Conservation (phyloP, 23 tunicate species). For the Halocynthia roretzi region DNA sequence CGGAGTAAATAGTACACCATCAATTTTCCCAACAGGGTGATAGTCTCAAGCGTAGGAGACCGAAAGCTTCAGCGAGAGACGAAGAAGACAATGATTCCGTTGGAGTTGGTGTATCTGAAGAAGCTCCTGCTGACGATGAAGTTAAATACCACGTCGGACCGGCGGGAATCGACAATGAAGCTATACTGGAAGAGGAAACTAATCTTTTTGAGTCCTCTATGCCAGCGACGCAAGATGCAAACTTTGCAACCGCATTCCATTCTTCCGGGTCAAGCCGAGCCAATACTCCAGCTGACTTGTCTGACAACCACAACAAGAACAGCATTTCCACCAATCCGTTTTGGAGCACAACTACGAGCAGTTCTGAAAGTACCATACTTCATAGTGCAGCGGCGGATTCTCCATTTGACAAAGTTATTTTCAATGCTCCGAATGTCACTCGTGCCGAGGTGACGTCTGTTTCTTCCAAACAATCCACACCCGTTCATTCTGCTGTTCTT, state of each 20-base stretch:
- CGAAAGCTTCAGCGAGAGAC: slow-evolving; percentile 20
- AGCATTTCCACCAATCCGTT: slow-evolving; percentile 64
- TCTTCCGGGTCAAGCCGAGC: slow-evolving; percentile 21
- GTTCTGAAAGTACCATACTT: slow-evolving; percentile 14
- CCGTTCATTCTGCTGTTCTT: not conserved
- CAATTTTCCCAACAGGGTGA: slow-evolving; percentile 36
- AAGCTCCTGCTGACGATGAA: not conserved
- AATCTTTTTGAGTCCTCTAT: not conserved
- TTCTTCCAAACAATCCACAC: not conserved
- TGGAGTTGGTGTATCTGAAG: not conserved
- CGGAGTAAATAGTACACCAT: no score
- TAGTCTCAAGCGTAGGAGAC: slow-evolving; percentile 65
- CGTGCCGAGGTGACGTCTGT: not conserved
- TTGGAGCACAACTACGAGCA: slow-evolving; percentile 44
- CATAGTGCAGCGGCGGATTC: not conserved
- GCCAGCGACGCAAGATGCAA: not conserved
- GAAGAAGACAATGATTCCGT: not conserved
- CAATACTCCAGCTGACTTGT: not conserved
- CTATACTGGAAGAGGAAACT: slow-evolving; percentile 13
- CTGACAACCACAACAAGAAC: not conserved
- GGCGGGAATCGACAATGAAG: slow-evolving; percentile 16
- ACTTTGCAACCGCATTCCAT: not conserved
- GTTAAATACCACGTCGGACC: slow-evolving; percentile 11
- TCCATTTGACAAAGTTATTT: slow-evolving; percentile 16
- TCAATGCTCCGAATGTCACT: not conserved